Base-by-base conservation (phyloP, 2,888 invertebrate species). In the Empis livida region DNA sequence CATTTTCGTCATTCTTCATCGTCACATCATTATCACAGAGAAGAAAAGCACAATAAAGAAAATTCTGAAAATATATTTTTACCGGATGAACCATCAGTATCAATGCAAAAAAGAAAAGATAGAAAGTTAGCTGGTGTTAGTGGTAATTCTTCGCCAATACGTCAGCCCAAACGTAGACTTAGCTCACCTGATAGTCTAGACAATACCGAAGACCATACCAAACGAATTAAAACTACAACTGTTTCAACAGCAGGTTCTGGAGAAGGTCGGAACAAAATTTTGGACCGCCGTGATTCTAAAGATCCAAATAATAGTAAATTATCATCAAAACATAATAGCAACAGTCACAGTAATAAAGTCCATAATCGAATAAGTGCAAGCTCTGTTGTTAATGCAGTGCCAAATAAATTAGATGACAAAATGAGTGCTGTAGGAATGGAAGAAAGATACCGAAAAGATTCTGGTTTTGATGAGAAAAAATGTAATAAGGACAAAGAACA, bases 221-320 rank as follows among this genome's bases (percentile, higher is more conserved):
- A 67, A 49, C 64, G 68, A 3, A 56, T 67, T 14, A 11, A 49
- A 51, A 41, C 50, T 50, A 69, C 69, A 45, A 62, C n/a, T 73
- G 84, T 84, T 58, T 77, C 79, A 53, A 71, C 73, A 54, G 82
- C 78, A 65, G 71, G 74, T 48, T 75, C 71, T 35, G 61, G 67
- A 11, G 73, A 75, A 37, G 70, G 72, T 51, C 68, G 68, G 51
- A 49, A 52, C 16, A 78, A 77, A 59, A 56, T 70, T 43, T 61
- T 68, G 4, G 80, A 81, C 61, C 71, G 84, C 50, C 71, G 83
- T 48, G 84, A 85, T 60, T 84, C 83, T 40, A 84, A 83, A 70
- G 85, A 85, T 57, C 54, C 54, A n/a, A 71, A 71, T 53, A 64
- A 59, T 2, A 58, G 66, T 53, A 66, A 41, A 27, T n/a, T 27